Evolutionary conservation across 2,888 invertebrate species (phyloP).

Genomic region (Cryptus armator): DNA sequence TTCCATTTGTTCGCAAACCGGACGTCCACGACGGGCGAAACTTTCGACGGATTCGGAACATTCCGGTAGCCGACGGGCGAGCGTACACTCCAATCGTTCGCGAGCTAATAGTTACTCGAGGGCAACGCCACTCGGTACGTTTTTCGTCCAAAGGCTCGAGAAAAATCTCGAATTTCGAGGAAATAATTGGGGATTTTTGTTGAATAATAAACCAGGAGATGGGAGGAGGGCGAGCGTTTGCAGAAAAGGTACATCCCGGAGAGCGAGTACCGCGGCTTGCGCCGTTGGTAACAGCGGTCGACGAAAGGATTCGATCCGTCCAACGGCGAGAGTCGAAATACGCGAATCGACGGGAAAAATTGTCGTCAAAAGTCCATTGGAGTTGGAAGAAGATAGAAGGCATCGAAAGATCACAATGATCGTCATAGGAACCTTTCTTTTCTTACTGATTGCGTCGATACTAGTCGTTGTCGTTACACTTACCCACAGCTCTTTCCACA

Average conservation of each 20-base stretch:
- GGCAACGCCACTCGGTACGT: conserved; percentile 81
- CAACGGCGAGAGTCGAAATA: conserved; percentile 73
- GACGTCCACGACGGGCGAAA: conserved; percentile 73
- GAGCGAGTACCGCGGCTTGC: conserved; percentile 70
- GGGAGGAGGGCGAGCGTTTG: conserved; percentile 79
- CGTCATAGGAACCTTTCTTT: conserved; percentile 90
- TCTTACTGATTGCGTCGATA: conserved; percentile 90
- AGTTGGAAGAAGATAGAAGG: conserved; percentile 89
- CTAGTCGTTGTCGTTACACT: conserved; percentile 92
- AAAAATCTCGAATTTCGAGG: not conserved
- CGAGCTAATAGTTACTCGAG: conserved; percentile 79
- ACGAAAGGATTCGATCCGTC: conserved; percentile 93
- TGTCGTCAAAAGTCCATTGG: conserved; percentile 79
- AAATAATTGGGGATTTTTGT: not conserved
- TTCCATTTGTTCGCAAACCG: conserved; percentile 70
- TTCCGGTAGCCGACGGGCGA: conserved; percentile 76
- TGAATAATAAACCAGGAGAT: conserved; percentile 73
- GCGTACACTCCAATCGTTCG: conserved; percentile 76
- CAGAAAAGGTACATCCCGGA: conserved; percentile 74
- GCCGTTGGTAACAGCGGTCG: conserved; percentile 80
- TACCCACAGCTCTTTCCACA: conserved; percentile 90
- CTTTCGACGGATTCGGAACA: conserved; percentile 75
- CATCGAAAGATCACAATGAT: conserved; percentile 90
- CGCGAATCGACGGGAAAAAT: conserved; percentile 85
- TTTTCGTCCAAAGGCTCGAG: too few species aligned